Percentiles rank a stretch among this genome's conserved stretches.
phyloP scores from a whole-genome alignment of 2,113 vertebrate genomes.

The Erinaceus europaeus region DNA sequence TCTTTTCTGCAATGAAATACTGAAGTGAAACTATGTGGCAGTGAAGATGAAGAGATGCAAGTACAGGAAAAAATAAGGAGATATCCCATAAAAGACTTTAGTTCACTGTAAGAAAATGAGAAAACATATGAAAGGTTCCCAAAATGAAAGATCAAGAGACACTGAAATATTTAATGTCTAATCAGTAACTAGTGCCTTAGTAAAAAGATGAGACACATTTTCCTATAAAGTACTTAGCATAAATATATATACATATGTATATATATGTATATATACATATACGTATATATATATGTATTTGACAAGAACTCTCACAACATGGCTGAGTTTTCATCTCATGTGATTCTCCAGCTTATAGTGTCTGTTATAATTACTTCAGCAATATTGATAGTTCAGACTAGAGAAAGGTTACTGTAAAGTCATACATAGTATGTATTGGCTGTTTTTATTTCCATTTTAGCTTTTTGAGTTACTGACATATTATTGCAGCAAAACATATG shows the following conservation, averaged over 20 bases:
- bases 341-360: not conserved
- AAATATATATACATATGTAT: too few species aligned
- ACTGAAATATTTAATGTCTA: not conserved
- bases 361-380: slow-evolving; percentile 1
- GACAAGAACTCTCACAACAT: too few species aligned
- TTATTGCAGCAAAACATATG: slow-evolving; percentile 84
- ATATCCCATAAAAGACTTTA: not conserved
- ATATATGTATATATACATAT: too few species aligned
- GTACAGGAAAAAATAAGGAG: not conserved
- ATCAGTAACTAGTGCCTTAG: not conserved
- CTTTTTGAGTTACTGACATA: slow-evolving; percentile 77
- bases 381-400: slow-evolving; percentile 8
- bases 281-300: too few species aligned
- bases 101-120: not conserved
- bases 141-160: not conserved
- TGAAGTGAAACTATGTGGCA: not conserved
- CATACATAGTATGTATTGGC: not conserved
- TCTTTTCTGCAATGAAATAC: not conserved
- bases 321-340: not conserved
- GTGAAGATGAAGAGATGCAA: not conserved
- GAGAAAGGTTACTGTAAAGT: slow-evolving; percentile 9
- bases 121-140: not conserved
- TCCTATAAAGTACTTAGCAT: too few species aligned
- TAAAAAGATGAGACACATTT: not conserved
- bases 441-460: slow-evolving; percentile 68